Conservation (phyloP, 2,113 vertebrate species). For the Ramphastos sulfuratus region DNA sequence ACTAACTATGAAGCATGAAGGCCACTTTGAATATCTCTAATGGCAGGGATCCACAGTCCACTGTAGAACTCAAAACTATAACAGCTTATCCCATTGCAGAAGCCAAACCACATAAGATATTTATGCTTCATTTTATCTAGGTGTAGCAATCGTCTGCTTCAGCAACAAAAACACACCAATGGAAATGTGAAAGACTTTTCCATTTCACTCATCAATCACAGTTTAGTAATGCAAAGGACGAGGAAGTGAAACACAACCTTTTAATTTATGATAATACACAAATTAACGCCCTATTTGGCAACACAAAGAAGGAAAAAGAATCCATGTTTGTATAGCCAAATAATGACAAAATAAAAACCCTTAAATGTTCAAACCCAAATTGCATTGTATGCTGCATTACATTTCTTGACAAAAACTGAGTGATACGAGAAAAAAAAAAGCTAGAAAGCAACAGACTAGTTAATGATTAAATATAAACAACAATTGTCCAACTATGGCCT, state of each 20-base stretch:
- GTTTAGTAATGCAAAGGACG: neutral
- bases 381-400: neutral
- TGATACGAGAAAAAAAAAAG: neutral
- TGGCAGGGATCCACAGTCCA: neutral
- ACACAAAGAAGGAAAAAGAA: neutral
- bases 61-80: neutral
- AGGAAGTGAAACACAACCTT: conserved; percentile 1
- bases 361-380: neutral
- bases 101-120: neutral
- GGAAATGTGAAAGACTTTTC: neutral
- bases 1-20: neutral
- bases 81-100: neutral
- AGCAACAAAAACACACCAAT: conserved; percentile 25
- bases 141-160: conserved; percentile 11
- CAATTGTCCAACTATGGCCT: neutral
- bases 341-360: neutral
- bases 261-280: neutral
- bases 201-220: neutral
- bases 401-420: neutral
- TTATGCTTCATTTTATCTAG: neutral
- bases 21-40: neutral
- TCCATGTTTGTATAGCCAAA: neutral
- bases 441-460: neutral
- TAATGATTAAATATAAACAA: neutral
- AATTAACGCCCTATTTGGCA: conserved; percentile 19